phyloP scores from a whole-genome alignment of 2,888 invertebrate genomes.

The Tenthredo amoena region DNA sequence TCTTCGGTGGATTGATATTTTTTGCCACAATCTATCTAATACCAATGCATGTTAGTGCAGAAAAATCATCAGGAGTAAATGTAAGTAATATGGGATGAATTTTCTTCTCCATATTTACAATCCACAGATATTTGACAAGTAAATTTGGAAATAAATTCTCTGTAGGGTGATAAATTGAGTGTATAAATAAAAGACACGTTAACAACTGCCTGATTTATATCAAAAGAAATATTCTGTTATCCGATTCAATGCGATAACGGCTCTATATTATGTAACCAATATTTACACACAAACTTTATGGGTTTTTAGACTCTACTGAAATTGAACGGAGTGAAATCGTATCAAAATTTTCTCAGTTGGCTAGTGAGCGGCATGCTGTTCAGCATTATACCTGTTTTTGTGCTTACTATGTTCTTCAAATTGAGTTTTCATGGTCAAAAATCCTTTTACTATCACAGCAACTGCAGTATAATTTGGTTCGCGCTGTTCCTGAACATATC shows the following conservation, averaged over 20 bases:
- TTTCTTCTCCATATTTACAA: not conserved
- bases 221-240: not conserved
- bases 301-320: conserved; percentile 71
- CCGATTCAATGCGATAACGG: not conserved
- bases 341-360: conserved; percentile 74
- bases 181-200: not conserved
- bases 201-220: not conserved
- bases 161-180: not conserved
- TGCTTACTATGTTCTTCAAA: conserved; percentile 69
- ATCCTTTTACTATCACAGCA: conserved; percentile 71
- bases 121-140: not conserved
- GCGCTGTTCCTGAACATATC: conserved; percentile 67
- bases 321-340: conserved; percentile 73
- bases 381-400: conserved; percentile 68
- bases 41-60: conserved; percentile 69
- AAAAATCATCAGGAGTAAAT: conserved; percentile 74
- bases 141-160: not conserved
- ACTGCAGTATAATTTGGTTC: conserved; percentile 72
- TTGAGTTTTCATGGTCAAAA: conserved; percentile 66
- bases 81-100: conserved; percentile 63
- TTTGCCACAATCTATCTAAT: conserved; percentile 72
- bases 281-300: not conserved
- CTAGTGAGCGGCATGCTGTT: conserved; percentile 69
- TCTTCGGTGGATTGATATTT: conserved; percentile 69
- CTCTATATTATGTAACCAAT: not conserved